These are phyloP conservation scores for Corynorhinus townsendii DNA, from an alignment of 2,113 vertebrate genomes.

Conservation along the genomic window DNA sequence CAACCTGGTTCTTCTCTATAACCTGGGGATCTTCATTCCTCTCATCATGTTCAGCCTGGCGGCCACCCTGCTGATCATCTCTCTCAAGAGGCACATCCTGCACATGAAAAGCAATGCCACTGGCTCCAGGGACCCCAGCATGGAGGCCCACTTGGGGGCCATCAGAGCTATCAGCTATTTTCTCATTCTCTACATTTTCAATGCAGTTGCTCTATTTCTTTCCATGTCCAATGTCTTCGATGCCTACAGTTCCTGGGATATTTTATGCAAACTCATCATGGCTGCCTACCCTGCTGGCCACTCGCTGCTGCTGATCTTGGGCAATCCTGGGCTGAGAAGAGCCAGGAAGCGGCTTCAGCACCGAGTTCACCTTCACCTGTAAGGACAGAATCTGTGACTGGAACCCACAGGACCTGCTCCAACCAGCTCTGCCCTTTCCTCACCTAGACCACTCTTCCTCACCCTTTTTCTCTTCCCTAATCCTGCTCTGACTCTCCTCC, in stretches of 20 bases:
- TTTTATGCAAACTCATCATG: constrained; percentile 34
- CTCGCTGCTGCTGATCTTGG: constrained; percentile 46
- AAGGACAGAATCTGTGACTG: neutral
- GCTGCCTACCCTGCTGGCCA: constrained; percentile 49
- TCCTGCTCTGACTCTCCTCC: neutral
- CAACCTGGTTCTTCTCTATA: neutral
- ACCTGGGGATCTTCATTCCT: constrained; percentile 7
- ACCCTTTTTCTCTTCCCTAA: neutral
- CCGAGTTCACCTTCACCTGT: neutral
- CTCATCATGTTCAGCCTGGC: constrained; percentile 30
- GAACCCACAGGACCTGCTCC: neutral
- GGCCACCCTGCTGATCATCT: constrained; percentile 35
- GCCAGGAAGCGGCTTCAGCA: constrained; percentile 8
- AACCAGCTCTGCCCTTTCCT: neutral
- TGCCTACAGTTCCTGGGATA: neutral
- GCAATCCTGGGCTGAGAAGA: constrained; percentile 58
- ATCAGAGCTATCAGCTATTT: constrained; percentile 51
- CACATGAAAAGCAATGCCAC: constrained; percentile 30
- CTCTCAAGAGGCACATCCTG: constrained; percentile 45
- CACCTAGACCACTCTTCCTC: neutral
- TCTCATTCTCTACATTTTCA: constrained; percentile 48
- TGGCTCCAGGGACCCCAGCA: constrained; percentile 43
- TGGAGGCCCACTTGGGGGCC: constrained; percentile 56
- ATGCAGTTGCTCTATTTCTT: constrained; percentile 21
- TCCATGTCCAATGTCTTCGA: neutral